phyloP scores from a whole-genome alignment of 1,140 invertebrate species.

The Aphelenchoides avenae region DNA sequence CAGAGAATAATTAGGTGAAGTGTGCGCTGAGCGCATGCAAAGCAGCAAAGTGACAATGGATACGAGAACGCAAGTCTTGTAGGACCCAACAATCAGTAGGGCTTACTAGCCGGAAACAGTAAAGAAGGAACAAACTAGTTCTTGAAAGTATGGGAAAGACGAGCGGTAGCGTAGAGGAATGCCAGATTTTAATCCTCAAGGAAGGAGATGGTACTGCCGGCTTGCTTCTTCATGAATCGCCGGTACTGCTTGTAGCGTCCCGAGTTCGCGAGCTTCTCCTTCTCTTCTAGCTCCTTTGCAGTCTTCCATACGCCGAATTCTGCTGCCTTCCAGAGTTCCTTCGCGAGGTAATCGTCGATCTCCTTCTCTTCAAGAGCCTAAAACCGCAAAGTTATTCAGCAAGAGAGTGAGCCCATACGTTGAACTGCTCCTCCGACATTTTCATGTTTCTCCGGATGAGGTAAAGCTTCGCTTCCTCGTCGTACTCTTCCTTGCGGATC shows the following conservation, averaged over 20 bases:
- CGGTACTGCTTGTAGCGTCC: slow-evolving; percentile 74
- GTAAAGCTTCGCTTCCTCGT: slow-evolving; percentile 75
- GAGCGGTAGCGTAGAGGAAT: slow-evolving; percentile 6
- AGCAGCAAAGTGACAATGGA: no score
- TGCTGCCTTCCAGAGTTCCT: slow-evolving; percentile 75
- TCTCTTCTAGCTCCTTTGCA: slow-evolving; percentile 75
- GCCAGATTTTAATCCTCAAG: slow-evolving; percentile 40
- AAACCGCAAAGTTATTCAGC: background rate
- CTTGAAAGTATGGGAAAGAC: no score
- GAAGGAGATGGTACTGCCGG: slow-evolving; percentile 61
- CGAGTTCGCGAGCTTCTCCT: slow-evolving; percentile 71
- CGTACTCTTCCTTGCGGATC: slow-evolving; percentile 72
- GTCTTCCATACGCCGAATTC: slow-evolving; percentile 75
- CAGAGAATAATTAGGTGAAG: no score
- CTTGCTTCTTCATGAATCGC: slow-evolving; percentile 71
- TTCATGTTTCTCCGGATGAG: slow-evolving; percentile 74
- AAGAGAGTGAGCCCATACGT: slow-evolving; percentile 60
- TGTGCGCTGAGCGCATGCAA: no score
- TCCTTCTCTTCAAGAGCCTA: slow-evolving; percentile 71
- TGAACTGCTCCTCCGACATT: slow-evolving; percentile 66
- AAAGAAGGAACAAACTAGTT: no score
- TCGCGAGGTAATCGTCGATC: slow-evolving; percentile 70
- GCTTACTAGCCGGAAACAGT: no score
- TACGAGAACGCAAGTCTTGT: no score
- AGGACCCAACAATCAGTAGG: no score